Evolutionary conservation across 2,888 invertebrate species (phyloP).

Genomic region (Tenthredo scrophulariae): DNA sequence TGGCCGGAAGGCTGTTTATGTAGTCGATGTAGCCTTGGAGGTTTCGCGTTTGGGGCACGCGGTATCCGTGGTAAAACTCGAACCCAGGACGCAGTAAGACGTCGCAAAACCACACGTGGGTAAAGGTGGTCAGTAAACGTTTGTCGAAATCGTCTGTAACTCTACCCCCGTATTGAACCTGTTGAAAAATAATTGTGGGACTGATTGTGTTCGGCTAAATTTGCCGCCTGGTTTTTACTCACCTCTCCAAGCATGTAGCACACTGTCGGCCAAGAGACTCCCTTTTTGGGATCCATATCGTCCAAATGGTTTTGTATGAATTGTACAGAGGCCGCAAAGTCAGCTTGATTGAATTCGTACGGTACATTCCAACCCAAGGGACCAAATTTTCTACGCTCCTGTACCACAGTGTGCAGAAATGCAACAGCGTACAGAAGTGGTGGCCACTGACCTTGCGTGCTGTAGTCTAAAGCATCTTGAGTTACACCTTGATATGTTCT

Average conservation of each 20-base stretch:
- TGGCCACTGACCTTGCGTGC: constrained; percentile 95
- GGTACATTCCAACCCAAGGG: constrained; percentile 98
- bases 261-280: constrained; percentile 97
- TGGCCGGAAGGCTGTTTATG: constrained; percentile 90
- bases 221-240: not conserved
- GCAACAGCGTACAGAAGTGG: constrained; percentile 95
- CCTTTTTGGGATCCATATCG: constrained; percentile 97
- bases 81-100: constrained; percentile 91
- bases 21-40: constrained; percentile 91
- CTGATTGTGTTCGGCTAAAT: not conserved
- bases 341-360: constrained; percentile 98
- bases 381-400: constrained; percentile 97
- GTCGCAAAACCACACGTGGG: constrained; percentile 97
- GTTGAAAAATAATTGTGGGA: constrained; percentile 8
- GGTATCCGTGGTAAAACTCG: constrained; percentile 96
- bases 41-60: constrained; percentile 92
- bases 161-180: constrained; percentile 89
- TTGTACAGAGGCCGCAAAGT: constrained; percentile 96
- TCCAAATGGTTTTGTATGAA: constrained; percentile 98
- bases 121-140: constrained; percentile 94
- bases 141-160: constrained; percentile 99
- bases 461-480: constrained; percentile 95
- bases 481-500: constrained; percentile 94
- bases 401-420: constrained; percentile 96
- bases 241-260: constrained; percentile 98